A percentile compares a stretch with the other conserved stretches of the same genome.
These are phyloP conservation scores for Chelidonichthys spinosus DNA, from an alignment of 2,797 vertebrate genomes.

Conservation along the genomic window DNA sequence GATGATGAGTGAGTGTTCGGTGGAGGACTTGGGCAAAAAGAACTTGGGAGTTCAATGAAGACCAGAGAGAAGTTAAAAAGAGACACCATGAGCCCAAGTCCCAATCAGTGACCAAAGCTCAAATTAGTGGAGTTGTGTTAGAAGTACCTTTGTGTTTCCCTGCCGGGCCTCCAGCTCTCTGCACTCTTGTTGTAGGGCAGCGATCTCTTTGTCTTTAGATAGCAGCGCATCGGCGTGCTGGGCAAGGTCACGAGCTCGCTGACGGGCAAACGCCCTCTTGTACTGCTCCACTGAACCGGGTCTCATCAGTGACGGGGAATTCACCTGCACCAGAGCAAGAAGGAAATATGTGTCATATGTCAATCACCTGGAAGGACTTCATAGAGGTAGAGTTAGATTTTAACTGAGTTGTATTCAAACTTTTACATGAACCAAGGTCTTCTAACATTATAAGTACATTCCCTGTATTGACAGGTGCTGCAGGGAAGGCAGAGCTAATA, in stretches of 20 bases:
- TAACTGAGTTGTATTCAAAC: not conserved
- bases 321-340: slow-evolving; percentile 83
- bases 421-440: not conserved
- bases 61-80: not conserved
- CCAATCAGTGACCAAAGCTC: not conserved
- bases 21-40: not conserved
- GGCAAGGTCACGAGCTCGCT: slow-evolving; percentile 93
- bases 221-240: slow-evolving; percentile 94
- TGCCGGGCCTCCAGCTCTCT: slow-evolving; percentile 89
- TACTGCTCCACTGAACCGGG: slow-evolving; percentile 90
- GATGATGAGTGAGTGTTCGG: not conserved
- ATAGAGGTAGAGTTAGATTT: not conserved
- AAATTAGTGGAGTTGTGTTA: not conserved
- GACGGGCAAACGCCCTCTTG: slow-evolving; percentile 91
- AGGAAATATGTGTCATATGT: not conserved
- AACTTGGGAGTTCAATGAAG: not conserved
- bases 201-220: slow-evolving; percentile 96
- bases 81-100: not conserved
- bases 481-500: not conserved
- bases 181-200: slow-evolving; percentile 91
- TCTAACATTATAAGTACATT: not conserved
- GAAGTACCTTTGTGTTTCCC: slow-evolving; percentile 88
- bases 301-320: slow-evolving; percentile 85
- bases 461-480: not conserved
- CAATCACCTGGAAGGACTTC: not conserved